phyloP scores from a whole-genome alignment of 2,888 invertebrate genomes.

The Scaptomyza cyrtandrae region DNA sequence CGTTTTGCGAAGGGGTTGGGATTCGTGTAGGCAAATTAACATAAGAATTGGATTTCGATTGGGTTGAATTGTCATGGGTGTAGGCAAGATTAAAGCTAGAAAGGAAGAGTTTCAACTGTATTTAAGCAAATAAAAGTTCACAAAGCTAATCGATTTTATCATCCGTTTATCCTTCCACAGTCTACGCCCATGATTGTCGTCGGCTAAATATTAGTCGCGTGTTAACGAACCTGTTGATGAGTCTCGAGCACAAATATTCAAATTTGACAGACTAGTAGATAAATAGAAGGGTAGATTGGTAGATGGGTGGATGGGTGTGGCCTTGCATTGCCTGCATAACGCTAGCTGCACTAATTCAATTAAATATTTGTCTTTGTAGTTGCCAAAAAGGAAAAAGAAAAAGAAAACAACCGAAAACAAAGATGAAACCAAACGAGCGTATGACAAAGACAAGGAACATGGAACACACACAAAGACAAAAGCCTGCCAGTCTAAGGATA shows the following conservation, averaged over 20 bases:
- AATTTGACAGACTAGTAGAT: conserved; percentile 47
- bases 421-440: conserved; percentile 58
- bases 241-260: conserved; percentile 62
- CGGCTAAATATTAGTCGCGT: conserved; percentile 17
- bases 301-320: conserved; percentile 23
- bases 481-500: conserved; percentile 49
- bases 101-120: too few relatives aligned
- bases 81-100: too few relatives aligned
- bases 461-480: conserved; percentile 26
- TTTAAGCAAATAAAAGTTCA: too few relatives aligned
- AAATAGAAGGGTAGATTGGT: too few relatives aligned
- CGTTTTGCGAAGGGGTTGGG: background rate
- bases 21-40: conserved; percentile 58
- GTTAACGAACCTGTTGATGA: conserved; percentile 79
- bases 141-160: too few relatives aligned
- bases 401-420: conserved; percentile 14
- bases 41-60: conserved; percentile 52
- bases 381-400: conserved; percentile 31
- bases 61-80: background rate
- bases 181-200: background rate
- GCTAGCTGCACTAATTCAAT: conserved; percentile 79
- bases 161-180: background rate
- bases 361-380: conserved; percentile 80
- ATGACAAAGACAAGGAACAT: conserved; percentile 52
- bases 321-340: conserved; percentile 72